phyloP scores from a whole-genome alignment of 2,113 vertebrate species.

The Zosterops borbonicus region DNA sequence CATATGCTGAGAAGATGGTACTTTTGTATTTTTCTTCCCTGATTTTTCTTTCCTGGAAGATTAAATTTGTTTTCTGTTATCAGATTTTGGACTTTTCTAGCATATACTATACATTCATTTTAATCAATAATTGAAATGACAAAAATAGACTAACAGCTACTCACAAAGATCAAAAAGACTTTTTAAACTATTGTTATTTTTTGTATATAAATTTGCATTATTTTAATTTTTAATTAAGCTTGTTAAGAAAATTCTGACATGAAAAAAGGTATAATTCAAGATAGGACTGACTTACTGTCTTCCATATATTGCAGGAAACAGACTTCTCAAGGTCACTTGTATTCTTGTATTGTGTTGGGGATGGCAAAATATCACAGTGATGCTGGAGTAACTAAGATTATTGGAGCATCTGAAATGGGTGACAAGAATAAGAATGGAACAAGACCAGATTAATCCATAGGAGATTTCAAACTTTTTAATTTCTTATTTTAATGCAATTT shows the following conservation, averaged over 20 bases:
- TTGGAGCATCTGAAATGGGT: neutral
- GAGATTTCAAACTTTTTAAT: neutral
- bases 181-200: neutral
- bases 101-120: neutral
- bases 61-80: neutral
- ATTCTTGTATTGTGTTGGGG: neutral
- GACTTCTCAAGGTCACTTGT: neutral
- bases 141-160: neutral
- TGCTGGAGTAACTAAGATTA: neutral
- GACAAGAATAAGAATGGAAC: neutral
- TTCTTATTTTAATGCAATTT: neutral
- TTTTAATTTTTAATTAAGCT: slow-evolving; percentile 20
- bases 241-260: neutral
- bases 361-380: neutral
- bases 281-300: neutral
- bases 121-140: slow-evolving; percentile 22
- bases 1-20: neutral
- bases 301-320: neutral
- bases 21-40: neutral
- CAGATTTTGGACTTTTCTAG: slow-evolving; percentile 45
- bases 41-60: neutral
- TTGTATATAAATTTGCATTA: neutral
- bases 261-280: neutral
- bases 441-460: neutral
- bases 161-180: neutral